Percentiles rank a stretch among this genome's conserved stretches.
Evolutionary conservation across 2,113 vertebrate genomes (phyloP).

Genomic region (Hemicordylus capensis): DNA sequence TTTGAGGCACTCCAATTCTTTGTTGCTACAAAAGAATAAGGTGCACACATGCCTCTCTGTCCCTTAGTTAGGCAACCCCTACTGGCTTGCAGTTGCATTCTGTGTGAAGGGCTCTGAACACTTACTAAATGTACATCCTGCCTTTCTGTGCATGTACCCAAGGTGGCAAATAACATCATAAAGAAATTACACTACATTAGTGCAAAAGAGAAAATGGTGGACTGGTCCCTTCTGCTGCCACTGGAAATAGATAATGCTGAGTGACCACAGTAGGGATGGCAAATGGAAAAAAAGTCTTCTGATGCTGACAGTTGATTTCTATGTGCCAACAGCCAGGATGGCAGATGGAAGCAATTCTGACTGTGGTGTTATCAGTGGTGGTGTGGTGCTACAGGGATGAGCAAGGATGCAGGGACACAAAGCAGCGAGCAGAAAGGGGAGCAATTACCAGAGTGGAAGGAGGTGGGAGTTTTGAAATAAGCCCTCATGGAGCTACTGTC

Average conservation of each 20-base stretch:
- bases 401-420: too few species aligned
- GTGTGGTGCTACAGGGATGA: too few species aligned
- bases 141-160: neutral
- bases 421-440: too few species aligned
- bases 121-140: too few species aligned
- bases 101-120: neutral
- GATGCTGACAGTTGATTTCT: neutral
- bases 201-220: neutral
- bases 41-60: neutral
- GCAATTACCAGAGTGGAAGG: too few species aligned
- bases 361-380: neutral
- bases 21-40: too few species aligned
- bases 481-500: too few species aligned
- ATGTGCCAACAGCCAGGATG: neutral
- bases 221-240: neutral
- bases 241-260: neutral
- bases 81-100: neutral
- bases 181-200: neutral
- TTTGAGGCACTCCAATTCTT: neutral
- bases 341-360: neutral
- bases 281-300: neutral
- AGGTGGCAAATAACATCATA: neutral
- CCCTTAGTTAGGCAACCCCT: neutral
- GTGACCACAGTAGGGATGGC: neutral
- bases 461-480: too few species aligned